Evolutionary conservation across 2,797 vertebrate genomes (phyloP).

Genomic region (Clarias pachynema): DNA sequence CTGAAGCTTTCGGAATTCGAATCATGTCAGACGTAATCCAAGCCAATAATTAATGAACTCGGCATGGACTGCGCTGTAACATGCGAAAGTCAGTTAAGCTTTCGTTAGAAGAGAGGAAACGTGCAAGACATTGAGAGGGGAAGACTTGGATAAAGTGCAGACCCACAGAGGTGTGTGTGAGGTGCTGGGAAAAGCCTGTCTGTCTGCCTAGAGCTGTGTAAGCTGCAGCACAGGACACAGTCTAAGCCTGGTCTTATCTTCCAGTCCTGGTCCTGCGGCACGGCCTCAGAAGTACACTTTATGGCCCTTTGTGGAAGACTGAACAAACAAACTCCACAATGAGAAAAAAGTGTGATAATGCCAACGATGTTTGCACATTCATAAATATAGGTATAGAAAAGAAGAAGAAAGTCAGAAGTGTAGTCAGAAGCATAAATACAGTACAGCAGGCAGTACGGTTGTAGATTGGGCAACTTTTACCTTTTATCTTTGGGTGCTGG

Average conservation of each 20-base stretch:
- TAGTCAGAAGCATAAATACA: conserved; percentile 18
- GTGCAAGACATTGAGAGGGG: conserved; percentile 24
- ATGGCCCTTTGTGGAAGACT: conserved; percentile 41
- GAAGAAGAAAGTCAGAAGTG: conserved; percentile 10
- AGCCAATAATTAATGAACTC: conserved; percentile 38
- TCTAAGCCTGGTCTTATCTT: conserved; percentile 54
- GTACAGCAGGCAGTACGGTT: background rate
- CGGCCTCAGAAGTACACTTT: conserved; percentile 39
- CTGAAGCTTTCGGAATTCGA: conserved; percentile 48
- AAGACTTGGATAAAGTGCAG: conserved; percentile 3
- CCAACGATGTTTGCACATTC: background rate
- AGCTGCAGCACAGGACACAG: conserved; percentile 26
- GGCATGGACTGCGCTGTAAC: conserved; percentile 33
- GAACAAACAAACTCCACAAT: conserved; percentile 20
- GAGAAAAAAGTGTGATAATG: background rate
- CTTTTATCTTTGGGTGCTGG: conserved; percentile 10
- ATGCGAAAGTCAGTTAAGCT: conserved; percentile 15
- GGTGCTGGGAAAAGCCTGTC: background rate
- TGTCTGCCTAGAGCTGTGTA: conserved; percentile 13
- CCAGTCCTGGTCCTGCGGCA: conserved; percentile 46
- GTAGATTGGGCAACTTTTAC: conserved; percentile 6
- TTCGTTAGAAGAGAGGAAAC: conserved; percentile 34
- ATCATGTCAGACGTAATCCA: conserved; percentile 41
- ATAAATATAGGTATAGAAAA: background rate
- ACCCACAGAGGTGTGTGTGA: background rate